Percentiles rank a stretch among this genome's conserved stretches.
Conservation (phyloP, 2,888 invertebrate species). For the Harpalus rufipes region DNA sequence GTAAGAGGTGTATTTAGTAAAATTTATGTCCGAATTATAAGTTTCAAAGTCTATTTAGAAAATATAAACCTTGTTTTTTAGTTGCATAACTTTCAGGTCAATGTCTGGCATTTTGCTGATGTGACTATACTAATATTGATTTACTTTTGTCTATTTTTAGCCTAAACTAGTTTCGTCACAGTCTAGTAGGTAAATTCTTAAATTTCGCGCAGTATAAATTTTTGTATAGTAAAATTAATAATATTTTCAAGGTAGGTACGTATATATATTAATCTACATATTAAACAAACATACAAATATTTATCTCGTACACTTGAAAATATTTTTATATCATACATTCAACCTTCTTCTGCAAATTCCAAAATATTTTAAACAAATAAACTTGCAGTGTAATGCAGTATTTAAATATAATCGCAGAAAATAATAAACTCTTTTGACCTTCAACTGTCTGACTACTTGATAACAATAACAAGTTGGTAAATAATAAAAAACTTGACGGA, state of each 20-base stretch:
- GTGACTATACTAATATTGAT: neutral
- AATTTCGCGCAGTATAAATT: no score
- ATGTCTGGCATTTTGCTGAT: neutral
- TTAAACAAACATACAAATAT: neutral
- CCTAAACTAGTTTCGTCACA: no score
- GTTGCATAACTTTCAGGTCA: neutral
- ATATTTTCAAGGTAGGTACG: no score
- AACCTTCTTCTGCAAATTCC: neutral
- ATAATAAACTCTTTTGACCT: neutral
- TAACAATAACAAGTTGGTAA: neutral
- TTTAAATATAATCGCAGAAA: neutral
- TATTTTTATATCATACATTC: neutral
- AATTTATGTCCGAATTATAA: no score
- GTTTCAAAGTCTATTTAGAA: no score
- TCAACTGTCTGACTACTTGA: neutral
- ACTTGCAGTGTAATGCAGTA: neutral
- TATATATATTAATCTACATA: neutral
- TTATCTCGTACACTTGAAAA: no score
- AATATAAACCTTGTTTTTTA: no score
- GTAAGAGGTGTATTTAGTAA: no score
- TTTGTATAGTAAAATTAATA: no score
- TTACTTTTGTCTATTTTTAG: slow-evolving; percentile 17
- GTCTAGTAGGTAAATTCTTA: no score
- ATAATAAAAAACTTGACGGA: neutral
- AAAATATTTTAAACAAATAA: slow-evolving; percentile 11